Conservation (phyloP, 30 jellyfish, hydroid and myxozoan species). For the Mastigias papua region DNA sequence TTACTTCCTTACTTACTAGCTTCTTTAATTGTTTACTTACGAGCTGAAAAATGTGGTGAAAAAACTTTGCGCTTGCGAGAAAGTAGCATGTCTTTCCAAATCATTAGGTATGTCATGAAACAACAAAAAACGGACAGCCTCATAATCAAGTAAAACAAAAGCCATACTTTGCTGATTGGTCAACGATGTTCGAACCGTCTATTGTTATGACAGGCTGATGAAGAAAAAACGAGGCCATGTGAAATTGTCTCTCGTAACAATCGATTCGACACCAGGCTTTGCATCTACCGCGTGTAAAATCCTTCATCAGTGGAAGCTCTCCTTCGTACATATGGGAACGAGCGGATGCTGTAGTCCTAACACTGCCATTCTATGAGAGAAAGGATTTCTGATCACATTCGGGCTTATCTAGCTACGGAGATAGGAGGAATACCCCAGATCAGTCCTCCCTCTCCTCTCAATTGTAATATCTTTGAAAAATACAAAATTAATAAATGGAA, state of each 20-base stretch:
- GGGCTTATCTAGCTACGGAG: too few species aligned
- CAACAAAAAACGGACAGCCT: too few species aligned
- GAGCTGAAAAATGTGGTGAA: too few species aligned
- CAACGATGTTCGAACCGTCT: conserved; percentile 82
- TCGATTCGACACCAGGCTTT: conserved; percentile 97
- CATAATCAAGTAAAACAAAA: not conserved
- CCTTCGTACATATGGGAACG: conserved; percentile 31
- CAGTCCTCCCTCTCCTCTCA: too few species aligned
- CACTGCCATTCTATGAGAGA: conserved; percentile 34
- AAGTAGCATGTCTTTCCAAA: too few species aligned
- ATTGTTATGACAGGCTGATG: conserved; percentile 87
- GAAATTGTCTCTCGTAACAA: conserved; percentile 94
- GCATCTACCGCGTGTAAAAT: conserved; percentile 72
- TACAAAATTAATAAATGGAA: too few species aligned
- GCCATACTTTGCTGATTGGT: conserved; percentile 71
- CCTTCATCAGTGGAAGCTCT: conserved; percentile 72
- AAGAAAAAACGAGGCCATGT: conserved; percentile 89
- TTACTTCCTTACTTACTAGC: too few species aligned
- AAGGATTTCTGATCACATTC: not conserved
- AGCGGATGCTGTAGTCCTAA: not conserved
- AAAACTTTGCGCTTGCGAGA: too few species aligned
- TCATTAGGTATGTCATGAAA: too few species aligned
- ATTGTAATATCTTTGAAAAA: too few species aligned
- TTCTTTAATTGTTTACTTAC: too few species aligned
- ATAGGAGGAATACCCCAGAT: too few species aligned